Evolutionary conservation across 2,797 vertebrate genomes (phyloP), one percentile per base, ranked within the genome.

Genomic region (Poeciliopsis paucimaculata): DNA sequence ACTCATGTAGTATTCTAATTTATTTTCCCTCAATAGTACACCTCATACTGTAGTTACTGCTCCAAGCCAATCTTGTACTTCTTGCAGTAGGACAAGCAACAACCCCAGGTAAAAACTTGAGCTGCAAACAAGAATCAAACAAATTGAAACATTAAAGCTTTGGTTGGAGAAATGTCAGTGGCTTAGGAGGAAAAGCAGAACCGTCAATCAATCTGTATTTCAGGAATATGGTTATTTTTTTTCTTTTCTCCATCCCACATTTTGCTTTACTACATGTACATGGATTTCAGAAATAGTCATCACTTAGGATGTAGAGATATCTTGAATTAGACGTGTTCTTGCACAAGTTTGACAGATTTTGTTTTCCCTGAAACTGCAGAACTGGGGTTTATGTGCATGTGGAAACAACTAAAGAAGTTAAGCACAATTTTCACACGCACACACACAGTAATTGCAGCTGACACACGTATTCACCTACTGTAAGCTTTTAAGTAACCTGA

Each of bases 1-100:
- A 62, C n/a, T 77, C 41, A 34, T 31, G 13, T 53, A 74, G 41
- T 72, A 31, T 77, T 85, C 49, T 45, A 62, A 64, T 62, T 49
- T 51, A 26, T 51, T 39, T 39, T 31, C 46, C 72, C 34, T 53
- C 31, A 39, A 26, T 53, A 39, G 34, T 41, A 36, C 34, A 36
- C 53, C 20, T 53, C 34, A 73, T 53, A 51, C 20, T 73, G 49
- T 12, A 23, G 31, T 36, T n/a, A 26, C 20, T n/a, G 49, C 73
- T 74, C n/a, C 23, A n/a, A 74, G 49, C 23, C 39, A 41, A n/a
- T 74, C 34, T 74, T 74, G 49, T 55, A n/a, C 23, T 55, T 74
- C 43, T 74, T 39, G 26, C 49, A 74, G 13, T 39, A 55, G 20
- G 34, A 74, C 34, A 41, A 45, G 55, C 9, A 31, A 9, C 6